Percentiles rank a stretch among this genome's conserved stretches.
These are phyloP conservation scores for Xerus inauris DNA, from an alignment of 2,113 vertebrate genomes.

Conservation along the genomic window DNA sequence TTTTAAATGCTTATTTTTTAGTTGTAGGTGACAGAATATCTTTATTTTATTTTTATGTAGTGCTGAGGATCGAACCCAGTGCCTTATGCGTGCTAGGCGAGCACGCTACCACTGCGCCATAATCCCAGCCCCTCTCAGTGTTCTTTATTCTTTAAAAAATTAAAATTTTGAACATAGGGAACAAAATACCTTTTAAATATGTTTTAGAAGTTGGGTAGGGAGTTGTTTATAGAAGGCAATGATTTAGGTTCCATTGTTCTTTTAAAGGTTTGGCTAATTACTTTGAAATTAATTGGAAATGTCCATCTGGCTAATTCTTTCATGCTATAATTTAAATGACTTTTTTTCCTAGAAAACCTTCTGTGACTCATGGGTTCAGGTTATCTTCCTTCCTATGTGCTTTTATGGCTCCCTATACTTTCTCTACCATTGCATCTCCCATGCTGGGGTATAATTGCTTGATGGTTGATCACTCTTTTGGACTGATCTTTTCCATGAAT, in stretches of 20 bases:
- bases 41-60: no score
- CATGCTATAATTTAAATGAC: background rate
- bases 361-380: background rate
- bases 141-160: background rate
- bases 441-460: background rate
- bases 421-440: background rate
- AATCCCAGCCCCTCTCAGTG: no score
- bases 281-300: background rate
- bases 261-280: background rate
- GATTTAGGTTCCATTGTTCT: background rate
- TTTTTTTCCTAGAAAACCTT: background rate
- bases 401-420: background rate
- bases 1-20: no score
- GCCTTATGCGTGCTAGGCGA: no score
- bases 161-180: background rate
- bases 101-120: no score
- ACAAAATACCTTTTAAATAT: background rate
- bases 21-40: no score
- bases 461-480: background rate
- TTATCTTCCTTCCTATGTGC: background rate
- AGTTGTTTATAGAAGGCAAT: background rate
- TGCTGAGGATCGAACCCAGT: no score
- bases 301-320: background rate
- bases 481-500: no score
- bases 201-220: background rate